Conservation (phyloP, 2,113 vertebrate genomes). For the Quiscalus mexicanus region DNA sequence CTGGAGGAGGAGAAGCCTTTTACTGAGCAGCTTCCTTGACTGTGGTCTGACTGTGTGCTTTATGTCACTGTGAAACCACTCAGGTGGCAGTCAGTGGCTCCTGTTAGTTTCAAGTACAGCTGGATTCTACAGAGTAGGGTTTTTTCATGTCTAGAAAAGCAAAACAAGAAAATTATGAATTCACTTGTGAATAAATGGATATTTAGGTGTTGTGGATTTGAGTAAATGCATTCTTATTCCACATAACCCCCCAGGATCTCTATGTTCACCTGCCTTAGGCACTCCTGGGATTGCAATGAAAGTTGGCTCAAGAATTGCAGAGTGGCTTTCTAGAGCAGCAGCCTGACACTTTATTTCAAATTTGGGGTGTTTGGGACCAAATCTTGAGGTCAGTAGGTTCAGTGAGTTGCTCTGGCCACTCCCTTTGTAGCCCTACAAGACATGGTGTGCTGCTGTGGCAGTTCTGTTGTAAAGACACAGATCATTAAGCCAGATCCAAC, state of each 20-base stretch:
- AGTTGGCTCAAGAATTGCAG: neutral
- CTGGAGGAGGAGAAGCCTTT: neutral
- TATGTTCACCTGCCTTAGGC: neutral
- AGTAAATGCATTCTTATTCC: neutral
- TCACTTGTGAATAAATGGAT: neutral
- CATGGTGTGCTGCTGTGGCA: neutral
- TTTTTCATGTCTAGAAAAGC: neutral
- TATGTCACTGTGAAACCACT: neutral
- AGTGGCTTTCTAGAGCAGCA: neutral
- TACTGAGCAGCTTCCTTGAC: neutral
- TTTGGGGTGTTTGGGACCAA: neutral
- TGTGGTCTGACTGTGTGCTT: rapidly evolving
- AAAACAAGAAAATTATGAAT: neutral
- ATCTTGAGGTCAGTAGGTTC: neutral
- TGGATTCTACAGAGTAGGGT: rapidly evolving
- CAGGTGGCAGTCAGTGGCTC: neutral
- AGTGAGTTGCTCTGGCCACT: neutral
- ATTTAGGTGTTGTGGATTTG: neutral
- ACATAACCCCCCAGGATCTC: neutral
- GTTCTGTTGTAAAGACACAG: neutral
- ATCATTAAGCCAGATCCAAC: neutral
- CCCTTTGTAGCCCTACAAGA: neutral
- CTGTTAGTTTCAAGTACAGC: neutral
- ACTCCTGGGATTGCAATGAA: neutral
- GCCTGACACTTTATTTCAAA: neutral